Evolutionary conservation across 2,797 vertebrate genomes (phyloP).

Genomic region (Arrhamphus sclerolepis): DNA sequence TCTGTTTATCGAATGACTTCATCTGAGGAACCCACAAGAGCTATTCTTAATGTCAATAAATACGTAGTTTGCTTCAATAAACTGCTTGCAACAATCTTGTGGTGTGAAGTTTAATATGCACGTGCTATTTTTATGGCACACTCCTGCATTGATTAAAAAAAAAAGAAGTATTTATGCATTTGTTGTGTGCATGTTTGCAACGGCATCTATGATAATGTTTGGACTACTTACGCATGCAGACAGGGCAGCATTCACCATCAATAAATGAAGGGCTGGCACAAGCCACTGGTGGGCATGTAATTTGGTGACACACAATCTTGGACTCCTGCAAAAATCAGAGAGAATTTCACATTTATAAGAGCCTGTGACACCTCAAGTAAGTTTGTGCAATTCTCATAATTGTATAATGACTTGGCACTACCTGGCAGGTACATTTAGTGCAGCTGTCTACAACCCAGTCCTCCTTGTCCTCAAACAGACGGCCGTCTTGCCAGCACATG

Average conservation of each 20-base stretch:
- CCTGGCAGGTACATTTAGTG: slow-evolving; percentile 95
- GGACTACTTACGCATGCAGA: slow-evolving; percentile 89
- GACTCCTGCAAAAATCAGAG: slow-evolving; percentile 83
- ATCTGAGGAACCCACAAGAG: slow-evolving; percentile 60
- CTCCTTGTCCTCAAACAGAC: slow-evolving; percentile 93
- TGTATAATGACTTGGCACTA: slow-evolving; percentile 64
- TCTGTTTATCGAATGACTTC: slow-evolving; percentile 63
- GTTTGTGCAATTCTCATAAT: slow-evolving; percentile 14
- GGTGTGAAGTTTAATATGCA: slow-evolving; percentile 58
- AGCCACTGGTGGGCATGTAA: slow-evolving; percentile 91
- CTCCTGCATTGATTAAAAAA: slow-evolving; percentile 40
- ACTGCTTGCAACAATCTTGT: slow-evolving; percentile 38
- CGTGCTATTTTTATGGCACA: slow-evolving; percentile 48
- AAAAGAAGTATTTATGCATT: slow-evolving; percentile 31
- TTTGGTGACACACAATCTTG: slow-evolving; percentile 94
- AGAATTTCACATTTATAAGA: slow-evolving; percentile 26
- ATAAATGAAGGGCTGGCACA: slow-evolving; percentile 89
- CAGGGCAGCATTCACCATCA: slow-evolving; percentile 94
- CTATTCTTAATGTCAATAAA: slow-evolving; percentile 65
- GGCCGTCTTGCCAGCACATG: slow-evolving; percentile 97
- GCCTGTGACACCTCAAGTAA: slow-evolving; percentile 9
- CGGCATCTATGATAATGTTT: slow-evolving; percentile 19
- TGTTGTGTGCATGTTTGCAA: slow-evolving; percentile 18
- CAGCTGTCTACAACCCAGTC: slow-evolving; percentile 99
- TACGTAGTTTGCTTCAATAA: slow-evolving; percentile 51